Evolutionary conservation across 2,797 vertebrate genomes (phyloP).

Genomic region (Oreonectes daqikongensis): DNA sequence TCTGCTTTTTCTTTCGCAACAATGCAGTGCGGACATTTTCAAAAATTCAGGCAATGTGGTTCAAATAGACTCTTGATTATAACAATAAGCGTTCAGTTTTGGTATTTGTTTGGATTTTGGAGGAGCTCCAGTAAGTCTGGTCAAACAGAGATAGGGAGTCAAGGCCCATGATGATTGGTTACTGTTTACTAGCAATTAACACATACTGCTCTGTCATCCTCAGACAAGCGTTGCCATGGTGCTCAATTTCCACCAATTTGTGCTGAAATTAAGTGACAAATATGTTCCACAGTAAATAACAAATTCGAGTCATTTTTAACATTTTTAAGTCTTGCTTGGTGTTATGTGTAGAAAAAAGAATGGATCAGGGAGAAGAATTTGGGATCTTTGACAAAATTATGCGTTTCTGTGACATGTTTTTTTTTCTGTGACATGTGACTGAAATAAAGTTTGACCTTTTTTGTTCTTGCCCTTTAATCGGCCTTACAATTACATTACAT

Average conservation of each 20-base stretch:
- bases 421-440: background rate
- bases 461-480: no score
- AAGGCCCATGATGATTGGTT: conserved; percentile 32
- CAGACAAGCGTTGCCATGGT: conserved; percentile 12
- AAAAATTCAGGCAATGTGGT: conserved; percentile 3
- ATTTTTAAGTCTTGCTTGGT: background rate
- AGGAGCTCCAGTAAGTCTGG: conserved; percentile 27
- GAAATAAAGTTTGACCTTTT: background rate
- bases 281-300: conserved; percentile 1
- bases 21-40: background rate
- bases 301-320: background rate
- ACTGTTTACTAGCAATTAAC: conserved; percentile 31
- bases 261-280: background rate
- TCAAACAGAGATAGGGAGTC: conserved; percentile 36
- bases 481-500: no score
- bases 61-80: conserved; percentile 6
- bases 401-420: background rate
- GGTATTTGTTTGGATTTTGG: conserved; percentile 1
- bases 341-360: background rate
- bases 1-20: background rate
- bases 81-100: background rate
- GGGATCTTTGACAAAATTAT: background rate
- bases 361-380: background rate
- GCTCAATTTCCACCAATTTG: conserved; percentile 1
- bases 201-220: background rate